phyloP scores from a whole-genome alignment of 2,888 invertebrate genomes.

The Lomographa bimaculata region DNA sequence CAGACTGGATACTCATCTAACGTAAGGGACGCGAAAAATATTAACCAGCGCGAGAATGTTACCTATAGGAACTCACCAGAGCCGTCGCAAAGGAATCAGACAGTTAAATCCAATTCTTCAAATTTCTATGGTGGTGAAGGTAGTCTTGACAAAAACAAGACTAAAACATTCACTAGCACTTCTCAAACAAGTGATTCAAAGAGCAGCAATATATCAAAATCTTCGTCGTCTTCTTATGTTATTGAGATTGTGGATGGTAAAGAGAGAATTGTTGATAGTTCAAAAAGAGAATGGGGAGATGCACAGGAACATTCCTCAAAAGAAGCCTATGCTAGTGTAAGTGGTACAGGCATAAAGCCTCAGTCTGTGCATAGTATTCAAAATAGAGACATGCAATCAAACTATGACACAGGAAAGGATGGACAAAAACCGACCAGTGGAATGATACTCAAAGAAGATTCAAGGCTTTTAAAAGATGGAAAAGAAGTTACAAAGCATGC shows the following conservation, averaged over 20 bases:
- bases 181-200: constrained; percentile 78
- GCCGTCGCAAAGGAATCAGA: constrained; percentile 53
- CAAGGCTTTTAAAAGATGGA: constrained; percentile 69
- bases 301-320: constrained; percentile 70
- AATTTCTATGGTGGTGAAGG: constrained; percentile 72
- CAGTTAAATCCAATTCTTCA: constrained; percentile 57
- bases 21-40: constrained; percentile 48
- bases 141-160: constrained; percentile 60
- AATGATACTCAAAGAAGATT: constrained; percentile 65
- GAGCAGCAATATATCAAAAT: constrained; percentile 82
- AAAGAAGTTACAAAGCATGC: constrained; percentile 65
- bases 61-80: constrained; percentile 53
- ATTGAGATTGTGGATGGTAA: constrained; percentile 87
- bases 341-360: constrained; percentile 83
- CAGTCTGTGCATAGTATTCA: constrained; percentile 80
- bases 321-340: constrained; percentile 79
- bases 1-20: constrained; percentile 40
- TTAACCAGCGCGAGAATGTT: constrained; percentile 59
- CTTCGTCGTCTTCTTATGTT: constrained; percentile 85
- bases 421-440: constrained; percentile 72
- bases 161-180: constrained; percentile 65
- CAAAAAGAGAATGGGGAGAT: constrained; percentile 84
- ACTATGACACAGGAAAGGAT: constrained; percentile 82
- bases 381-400: constrained; percentile 79
- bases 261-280: constrained; percentile 84